phyloP scores from a whole-genome alignment of 2,888 invertebrate genomes.

The Rotaria magnacalcarata region DNA sequence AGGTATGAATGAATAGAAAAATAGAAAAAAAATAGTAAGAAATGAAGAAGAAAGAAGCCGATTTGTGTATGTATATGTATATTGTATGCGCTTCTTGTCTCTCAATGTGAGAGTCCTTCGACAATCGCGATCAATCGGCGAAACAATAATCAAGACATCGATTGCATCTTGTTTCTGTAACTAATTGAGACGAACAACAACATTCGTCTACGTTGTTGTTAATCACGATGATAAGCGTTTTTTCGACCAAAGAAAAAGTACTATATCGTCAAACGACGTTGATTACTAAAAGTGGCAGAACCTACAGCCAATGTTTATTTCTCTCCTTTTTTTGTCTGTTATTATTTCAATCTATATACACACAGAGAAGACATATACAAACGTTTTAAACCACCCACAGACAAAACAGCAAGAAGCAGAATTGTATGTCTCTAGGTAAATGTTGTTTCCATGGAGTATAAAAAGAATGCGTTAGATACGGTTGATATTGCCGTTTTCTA shows the following conservation, averaged over 20 bases:
- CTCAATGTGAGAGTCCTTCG: neutral
- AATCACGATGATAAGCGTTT: neutral
- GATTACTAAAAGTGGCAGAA: too few relatives aligned
- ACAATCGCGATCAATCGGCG: neutral
- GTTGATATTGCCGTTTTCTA: too few relatives aligned
- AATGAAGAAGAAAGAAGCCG: neutral
- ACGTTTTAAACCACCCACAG: too few relatives aligned
- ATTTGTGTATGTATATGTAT: neutral
- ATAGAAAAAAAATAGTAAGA: neutral
- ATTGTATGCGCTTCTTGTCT: neutral
- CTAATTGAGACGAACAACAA: neutral
- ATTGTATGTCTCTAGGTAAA: too few relatives aligned
- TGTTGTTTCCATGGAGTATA: too few relatives aligned
- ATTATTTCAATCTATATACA: too few relatives aligned
- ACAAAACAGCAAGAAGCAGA: too few relatives aligned
- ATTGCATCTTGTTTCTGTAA: neutral
- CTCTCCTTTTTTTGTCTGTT: too few relatives aligned
- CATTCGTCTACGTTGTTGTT: neutral
- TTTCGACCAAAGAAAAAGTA: neutral
- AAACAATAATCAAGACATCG: neutral
- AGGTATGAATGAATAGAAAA: neutral
- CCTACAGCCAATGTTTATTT: too few relatives aligned
- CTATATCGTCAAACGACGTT: too few relatives aligned
- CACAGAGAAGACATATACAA: too few relatives aligned
- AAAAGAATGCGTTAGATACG: too few relatives aligned